Conservation (phyloP, 2,797 vertebrate genomes). For the Catostomus latipinnis region DNA sequence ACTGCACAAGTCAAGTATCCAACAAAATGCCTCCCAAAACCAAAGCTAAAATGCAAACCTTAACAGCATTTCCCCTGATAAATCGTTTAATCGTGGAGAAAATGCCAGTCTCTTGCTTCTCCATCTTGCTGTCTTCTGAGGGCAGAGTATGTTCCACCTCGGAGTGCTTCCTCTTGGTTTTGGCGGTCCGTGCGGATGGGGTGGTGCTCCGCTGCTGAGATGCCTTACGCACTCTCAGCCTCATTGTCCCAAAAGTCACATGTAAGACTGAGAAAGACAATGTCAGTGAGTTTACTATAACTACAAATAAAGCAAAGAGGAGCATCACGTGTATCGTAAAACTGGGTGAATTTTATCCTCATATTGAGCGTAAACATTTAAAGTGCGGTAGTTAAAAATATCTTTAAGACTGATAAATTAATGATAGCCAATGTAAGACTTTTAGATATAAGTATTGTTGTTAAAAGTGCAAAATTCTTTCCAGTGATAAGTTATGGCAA, state of each 20-base stretch:
- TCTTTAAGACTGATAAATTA: no score
- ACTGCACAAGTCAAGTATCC: not conserved
- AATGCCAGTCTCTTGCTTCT: conserved; percentile 91
- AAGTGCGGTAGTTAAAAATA: no score
- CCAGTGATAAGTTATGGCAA: no score
- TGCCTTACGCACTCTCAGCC: conserved; percentile 96
- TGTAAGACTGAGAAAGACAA: conserved; percentile 81
- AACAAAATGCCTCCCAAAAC: not conserved
- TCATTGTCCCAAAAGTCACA: conserved; percentile 93
- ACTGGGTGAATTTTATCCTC: no score
- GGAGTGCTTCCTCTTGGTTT: conserved; percentile 92
- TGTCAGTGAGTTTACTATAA: not conserved
- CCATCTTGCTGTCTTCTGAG: conserved; percentile 83
- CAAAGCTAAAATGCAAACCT: conserved; percentile 69
- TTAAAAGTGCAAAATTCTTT: no score
- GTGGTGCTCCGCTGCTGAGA: conserved; percentile 89
- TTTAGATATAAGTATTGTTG: no score
- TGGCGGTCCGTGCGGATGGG: conserved; percentile 79
- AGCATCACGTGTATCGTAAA: no score
- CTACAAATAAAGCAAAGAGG: not conserved
- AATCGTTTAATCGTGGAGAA: conserved; percentile 97
- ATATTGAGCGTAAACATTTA: no score
- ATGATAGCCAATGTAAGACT: no score
- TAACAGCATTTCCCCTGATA: conserved; percentile 94
- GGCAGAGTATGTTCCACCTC: conserved; percentile 84